These are phyloP conservation scores for Stercorarius parasiticus DNA, from an alignment of 2,113 vertebrate genomes.

Conservation along the genomic window DNA sequence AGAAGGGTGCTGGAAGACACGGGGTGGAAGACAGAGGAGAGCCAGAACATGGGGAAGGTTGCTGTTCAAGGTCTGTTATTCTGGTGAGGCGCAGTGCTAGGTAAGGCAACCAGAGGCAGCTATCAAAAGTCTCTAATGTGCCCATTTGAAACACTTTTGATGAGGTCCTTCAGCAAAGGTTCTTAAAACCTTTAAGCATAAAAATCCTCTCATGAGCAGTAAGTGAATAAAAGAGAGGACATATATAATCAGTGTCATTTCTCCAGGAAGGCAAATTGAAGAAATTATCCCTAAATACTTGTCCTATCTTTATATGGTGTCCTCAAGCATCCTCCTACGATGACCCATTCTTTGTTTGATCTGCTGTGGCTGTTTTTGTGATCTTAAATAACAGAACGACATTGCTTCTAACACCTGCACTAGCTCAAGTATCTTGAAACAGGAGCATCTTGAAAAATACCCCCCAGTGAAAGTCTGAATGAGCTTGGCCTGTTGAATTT, in stretches of 20 bases:
- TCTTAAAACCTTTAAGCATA: background rate
- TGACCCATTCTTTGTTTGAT: background rate
- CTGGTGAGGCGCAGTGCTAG: background rate
- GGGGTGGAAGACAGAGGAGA: background rate
- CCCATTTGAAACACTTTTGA: background rate
- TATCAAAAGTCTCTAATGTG: background rate
- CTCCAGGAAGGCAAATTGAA: background rate
- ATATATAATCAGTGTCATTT: background rate
- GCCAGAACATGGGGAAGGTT: fast-evolving
- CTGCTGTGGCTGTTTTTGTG: background rate
- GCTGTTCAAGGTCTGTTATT: background rate
- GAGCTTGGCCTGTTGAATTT: background rate
- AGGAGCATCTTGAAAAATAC: background rate
- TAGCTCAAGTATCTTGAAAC: background rate
- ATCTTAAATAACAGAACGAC: background rate
- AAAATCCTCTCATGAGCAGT: background rate
- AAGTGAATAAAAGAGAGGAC: background rate
- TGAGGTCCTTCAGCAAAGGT: background rate
- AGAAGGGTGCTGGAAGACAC: background rate
- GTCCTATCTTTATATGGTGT: background rate
- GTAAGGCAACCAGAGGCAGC: background rate
- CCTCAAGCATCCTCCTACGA: background rate
- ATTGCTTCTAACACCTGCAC: background rate
- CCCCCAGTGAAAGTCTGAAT: background rate
- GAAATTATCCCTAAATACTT: background rate